Conservation (phyloP, 2,113 vertebrate genomes). For the Oxygymnocypris stewartii region DNA sequence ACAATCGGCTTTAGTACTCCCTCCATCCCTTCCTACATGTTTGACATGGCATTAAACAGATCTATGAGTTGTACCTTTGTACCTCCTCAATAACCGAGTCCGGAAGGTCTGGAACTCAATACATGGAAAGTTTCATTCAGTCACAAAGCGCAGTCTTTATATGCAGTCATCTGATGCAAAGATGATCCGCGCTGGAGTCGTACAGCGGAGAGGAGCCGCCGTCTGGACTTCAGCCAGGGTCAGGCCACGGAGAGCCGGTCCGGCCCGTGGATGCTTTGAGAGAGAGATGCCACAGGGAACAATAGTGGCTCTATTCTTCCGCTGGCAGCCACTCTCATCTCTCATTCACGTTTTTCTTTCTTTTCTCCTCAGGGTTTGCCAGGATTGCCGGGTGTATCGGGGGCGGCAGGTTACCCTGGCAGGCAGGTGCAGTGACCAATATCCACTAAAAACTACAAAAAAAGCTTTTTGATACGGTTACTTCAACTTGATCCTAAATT, state of each 20-base stretch:
- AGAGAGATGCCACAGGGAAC: constrained; percentile 61
- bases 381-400: constrained; percentile 82
- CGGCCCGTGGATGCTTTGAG: not conserved
- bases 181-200: not conserved
- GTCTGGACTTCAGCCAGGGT: constrained; percentile 41
- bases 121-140: constrained; percentile 9
- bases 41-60: constrained; percentile 32
- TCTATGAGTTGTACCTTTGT: constrained; percentile 37
- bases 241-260: constrained; percentile 30
- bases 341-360: constrained; percentile 62
- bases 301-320: constrained; percentile 73
- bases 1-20: not conserved
- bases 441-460: constrained; percentile 47
- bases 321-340: constrained; percentile 65
- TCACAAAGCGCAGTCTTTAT: constrained; percentile 39
- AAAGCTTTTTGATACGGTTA: not conserved
- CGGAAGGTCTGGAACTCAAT: constrained; percentile 30
- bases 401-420: constrained; percentile 96
- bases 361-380: constrained; percentile 80
- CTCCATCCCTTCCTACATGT: not conserved
- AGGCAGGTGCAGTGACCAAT: constrained; percentile 99
- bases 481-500: not conserved
- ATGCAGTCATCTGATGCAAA: constrained; percentile 15
- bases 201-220: not conserved
- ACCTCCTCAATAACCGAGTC: not conserved